Base-by-base conservation (phyloP, 1,140 invertebrate species). In the Conus ventricosus region DNA sequence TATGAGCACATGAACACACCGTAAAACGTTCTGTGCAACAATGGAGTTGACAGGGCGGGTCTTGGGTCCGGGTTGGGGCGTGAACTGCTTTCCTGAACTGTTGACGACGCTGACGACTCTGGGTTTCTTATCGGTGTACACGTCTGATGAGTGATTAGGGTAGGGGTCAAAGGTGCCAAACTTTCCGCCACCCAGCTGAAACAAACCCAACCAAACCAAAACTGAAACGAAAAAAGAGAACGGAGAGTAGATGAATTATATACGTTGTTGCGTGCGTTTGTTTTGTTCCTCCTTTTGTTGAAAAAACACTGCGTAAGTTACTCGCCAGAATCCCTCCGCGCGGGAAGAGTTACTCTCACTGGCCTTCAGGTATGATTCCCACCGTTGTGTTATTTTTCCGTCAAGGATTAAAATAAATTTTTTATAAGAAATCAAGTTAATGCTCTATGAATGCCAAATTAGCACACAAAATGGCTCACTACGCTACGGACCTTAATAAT, bases 91-190 rank as follows among this genome's bases (percentile, higher is more conserved):
- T 39, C 95, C 95, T 87, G 91, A 93, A 76, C 94, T 95, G 90
- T 95, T 95, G 39, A 95, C 94, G 17, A 95, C 91, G 90, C 93
- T 89, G 27, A 94, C 87, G 27, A 92, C 87, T 71, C 92, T 89
- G 7, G 88, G 88, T 55, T 92, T 89, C 81, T 92, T 91, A 57
- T 93, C 90, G 86, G 91, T 92, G 89, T 94, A 95, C n/a, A 93
- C 89, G 89, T 95, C 94, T 27, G 87, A 89, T 76, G 93, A 95
- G 86, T 95, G 94, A 17, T 90, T 91, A n/a, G 95, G 95, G 90
- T 95, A 95, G 51, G 91, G 91, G 84, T 95, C 94, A 92, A 95
- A 95, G 88, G 94, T 95, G 71, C 95, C 95, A 88, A 93, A 92
- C 87, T 94, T 94, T 88, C 92, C 91, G 60, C 95, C 95, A 90